Base-by-base conservation (phyloP, 2,888 invertebrate species). In the Leptopilina drosophilae region DNA sequence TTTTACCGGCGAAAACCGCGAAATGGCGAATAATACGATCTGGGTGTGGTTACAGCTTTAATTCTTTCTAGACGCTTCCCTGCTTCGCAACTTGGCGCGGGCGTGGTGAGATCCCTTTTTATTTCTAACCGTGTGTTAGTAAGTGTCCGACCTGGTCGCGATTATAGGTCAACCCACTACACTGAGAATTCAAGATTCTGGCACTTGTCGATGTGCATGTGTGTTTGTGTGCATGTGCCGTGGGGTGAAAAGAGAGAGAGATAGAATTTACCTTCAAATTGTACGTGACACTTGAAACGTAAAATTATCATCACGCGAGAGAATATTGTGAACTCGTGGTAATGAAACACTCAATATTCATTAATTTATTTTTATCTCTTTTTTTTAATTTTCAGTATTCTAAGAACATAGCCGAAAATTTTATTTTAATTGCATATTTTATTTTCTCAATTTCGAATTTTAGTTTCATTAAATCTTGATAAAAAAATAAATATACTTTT, bases 11-110 rank as follows among this genome's bases (percentile, higher is more conserved):
- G 73, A 49, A 33, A 56, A 73, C 73, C 73, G 73, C 73, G 73
- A 73, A 73, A 73, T 73, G 73, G 73, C 73, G 73, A 73, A 73
- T 73, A 73, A 73, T 73, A 73, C 73, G 73, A 73, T 59, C 56
- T 56, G 73, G 73, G 73, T 73, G 73, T 59, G 73, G 73, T 73
- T 73, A 73, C 73, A 73, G 73, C 73, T 73, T 73, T 73, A 73
- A 73, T 73, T 73, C 73, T 73, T 73, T 73, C 73, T 73, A 73
- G 73, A 33, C 73, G 73, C 73, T 56, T 33, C 69, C 20, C 53
- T 73, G 53, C 69, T 73, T 73, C 56, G 33, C 53, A 73, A 73
- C 53, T 73, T 73, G 73, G 73, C 73, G 73, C 73, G 73, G 73
- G 73, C 56, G 56, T 73, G 73, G 73, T 56, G 40, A 59, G n/a